Evolutionary conservation across 1,140 invertebrate genomes (phyloP).

Genomic region (Zaprionus nigranus): DNA sequence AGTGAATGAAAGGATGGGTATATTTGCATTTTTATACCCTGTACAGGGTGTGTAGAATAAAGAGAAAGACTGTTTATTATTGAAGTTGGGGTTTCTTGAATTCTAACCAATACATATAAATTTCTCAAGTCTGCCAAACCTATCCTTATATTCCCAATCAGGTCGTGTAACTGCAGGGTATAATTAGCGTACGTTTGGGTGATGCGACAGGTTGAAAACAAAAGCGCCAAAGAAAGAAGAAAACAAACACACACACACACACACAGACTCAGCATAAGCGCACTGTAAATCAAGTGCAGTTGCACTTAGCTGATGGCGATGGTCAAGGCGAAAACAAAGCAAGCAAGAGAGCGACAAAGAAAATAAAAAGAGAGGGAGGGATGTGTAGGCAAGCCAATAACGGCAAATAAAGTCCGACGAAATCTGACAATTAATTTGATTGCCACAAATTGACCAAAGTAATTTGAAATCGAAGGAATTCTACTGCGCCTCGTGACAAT

Average conservation of each 20-base stretch:
- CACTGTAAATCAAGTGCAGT: conserved; percentile 53
- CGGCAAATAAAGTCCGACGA: conserved; percentile 45
- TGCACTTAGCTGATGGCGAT: conserved; percentile 43
- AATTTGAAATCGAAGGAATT: conserved; percentile 46
- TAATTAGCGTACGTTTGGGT: conserved; percentile 9
- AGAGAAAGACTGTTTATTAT: no score
- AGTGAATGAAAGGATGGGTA: not conserved
- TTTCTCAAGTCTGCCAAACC: not conserved
- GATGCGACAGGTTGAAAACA: conserved; percentile 37
- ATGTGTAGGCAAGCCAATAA: conserved; percentile 17
- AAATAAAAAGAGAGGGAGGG: not conserved
- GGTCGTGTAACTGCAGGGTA: conserved; percentile 3
- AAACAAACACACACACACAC: conserved; percentile 13
- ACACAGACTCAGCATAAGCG: not conserved
- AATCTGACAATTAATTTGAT: conserved; percentile 66
- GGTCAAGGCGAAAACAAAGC: conserved; percentile 42
- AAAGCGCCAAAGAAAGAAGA: conserved; percentile 25
- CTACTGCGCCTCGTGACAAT: conserved; percentile 2
- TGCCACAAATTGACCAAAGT: conserved; percentile 55
- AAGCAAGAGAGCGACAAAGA: conserved; percentile 14
- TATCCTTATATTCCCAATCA: not conserved
- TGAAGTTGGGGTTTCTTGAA: no score
- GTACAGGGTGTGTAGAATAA: not conserved
- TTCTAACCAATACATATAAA: no score
- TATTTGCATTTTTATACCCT: not conserved